phyloP scores from a whole-genome alignment of 2,888 invertebrate genomes.

The Lordiphosa fenestrarum region DNA sequence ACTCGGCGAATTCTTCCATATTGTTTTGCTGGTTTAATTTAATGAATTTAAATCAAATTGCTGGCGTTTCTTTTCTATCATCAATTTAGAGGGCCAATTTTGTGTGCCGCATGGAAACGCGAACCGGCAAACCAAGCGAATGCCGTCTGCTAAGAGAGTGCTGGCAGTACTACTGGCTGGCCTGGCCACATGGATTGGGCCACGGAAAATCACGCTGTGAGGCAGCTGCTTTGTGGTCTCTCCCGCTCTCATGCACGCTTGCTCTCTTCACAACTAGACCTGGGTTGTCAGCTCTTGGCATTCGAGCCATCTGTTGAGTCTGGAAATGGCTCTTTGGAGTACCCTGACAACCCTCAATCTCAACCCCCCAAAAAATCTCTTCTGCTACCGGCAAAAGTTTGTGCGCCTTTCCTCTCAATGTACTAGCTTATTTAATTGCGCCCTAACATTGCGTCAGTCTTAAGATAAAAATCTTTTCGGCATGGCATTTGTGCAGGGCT shows the following conservation, averaged over 20 bases:
- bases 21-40: slow-evolving; percentile 14
- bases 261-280: slow-evolving; percentile 14
- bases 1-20: slow-evolving; percentile 51
- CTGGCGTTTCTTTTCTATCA: slow-evolving; percentile 20
- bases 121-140: slow-evolving; percentile 22
- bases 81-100: slow-evolving; percentile 25
- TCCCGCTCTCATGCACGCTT: slow-evolving; percentile 2
- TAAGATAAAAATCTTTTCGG: slow-evolving; percentile 4
- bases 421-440: slow-evolving; percentile 28
- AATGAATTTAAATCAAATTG: slow-evolving; percentile 39
- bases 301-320: slow-evolving; percentile 13
- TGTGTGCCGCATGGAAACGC: slow-evolving; percentile 36
- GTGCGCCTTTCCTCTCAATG: slow-evolving; percentile 9
- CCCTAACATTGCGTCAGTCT: slow-evolving; percentile 39
- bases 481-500: slow-evolving; percentile 2
- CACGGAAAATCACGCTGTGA: slow-evolving; percentile 6
- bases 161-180: slow-evolving; percentile 21
- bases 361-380: slow-evolving; percentile 14
- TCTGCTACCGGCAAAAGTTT: slow-evolving; percentile 15
- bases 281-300: slow-evolving; percentile 38
- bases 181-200: slow-evolving; percentile 10
- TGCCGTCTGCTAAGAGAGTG: slow-evolving; percentile 21
- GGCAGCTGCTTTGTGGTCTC: slow-evolving; percentile 23
- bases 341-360: slow-evolving; percentile 35
- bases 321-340: slow-evolving; percentile 4